Evolutionary conservation across 2,113 vertebrate genomes (phyloP), one percentile per base, ranked within the genome.

Genomic region (Hydrochoerus hydrochaeris): DNA sequence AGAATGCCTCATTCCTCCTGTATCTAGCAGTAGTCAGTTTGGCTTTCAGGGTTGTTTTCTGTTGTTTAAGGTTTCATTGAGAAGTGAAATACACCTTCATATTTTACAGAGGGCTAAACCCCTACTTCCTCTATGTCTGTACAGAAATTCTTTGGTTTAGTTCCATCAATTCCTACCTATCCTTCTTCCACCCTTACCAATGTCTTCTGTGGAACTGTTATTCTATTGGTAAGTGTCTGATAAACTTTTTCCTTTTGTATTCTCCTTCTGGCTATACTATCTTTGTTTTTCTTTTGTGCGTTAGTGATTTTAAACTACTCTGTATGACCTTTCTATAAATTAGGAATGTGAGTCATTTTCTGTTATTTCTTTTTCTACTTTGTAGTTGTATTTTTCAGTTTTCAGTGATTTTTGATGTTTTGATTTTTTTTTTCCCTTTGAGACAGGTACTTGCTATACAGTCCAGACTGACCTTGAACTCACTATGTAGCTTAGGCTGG

Each of bases 1-100:
- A 78, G 14, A 78, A 38, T 77, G 35, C 44, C 17, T 57, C 69
- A 32, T 16, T 94, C 7, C 24, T 92, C 35, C n/a, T 84, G 10
- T 88, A 52, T 44, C 73, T 9, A 62, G 52, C 44, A 58, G 10
- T 93, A 20, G 58, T 89, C 63, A 91, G 0, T 75, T 38, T 95
- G 54, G 60, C 32, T 65, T 35, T 87, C 20, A 44, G 57, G 30
- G 13, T 75, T 19, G 13, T 75, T 19, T 1, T 69, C 92, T 89
- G 35, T 52, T 88, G 57, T 90, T 96, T 94, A 84, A 85, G 90
- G 54, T 94, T 91, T 93, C 60, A 63, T 22, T 85, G 71, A 94
- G 63, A n/a, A 46, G 28, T 88, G 63, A n/a, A 38, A 22, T 88
- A 69, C 0, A 71, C 17, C 14, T 32, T 94, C 52, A 83, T 83